Evolutionary conservation across 2,888 invertebrate genomes (phyloP), one percentile per base, ranked within the genome.

Genomic region (Nesidiocoris tenuis): DNA sequence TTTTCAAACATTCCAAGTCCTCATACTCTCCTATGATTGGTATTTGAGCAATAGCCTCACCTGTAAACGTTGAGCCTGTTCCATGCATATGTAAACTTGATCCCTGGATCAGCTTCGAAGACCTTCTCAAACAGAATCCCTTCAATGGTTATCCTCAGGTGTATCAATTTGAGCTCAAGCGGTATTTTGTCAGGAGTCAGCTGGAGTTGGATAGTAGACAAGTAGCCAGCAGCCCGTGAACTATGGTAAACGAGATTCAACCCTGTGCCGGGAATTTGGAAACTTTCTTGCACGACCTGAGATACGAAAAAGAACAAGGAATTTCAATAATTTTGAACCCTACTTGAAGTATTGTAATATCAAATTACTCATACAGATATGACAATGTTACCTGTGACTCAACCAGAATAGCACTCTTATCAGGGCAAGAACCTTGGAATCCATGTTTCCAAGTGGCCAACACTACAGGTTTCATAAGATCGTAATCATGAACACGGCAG

Each of bases 81-180:
- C 99, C 99, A 99, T 0, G 96, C 93, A 82, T 96, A 99, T 0
- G 96, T 97, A 84, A 95, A 97, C 82, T 96, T 97, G 79, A 99
- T 95, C 54, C 95, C 91, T 0, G 97, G 95, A 84, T 97, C 97
- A 0, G 98, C 97, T 84, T 98, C 98, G 82, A 98, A 97, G 0
- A 90, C 90, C 82, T 94, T 93, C 82, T 96, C 94, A 82, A 96
- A 95, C 1, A 95, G 87, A 75, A 96, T 94, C 9, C 98, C 98
- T 84, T 98, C 97, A 80, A 96, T 94, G 1, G 95, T 94, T 77
- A 99, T 96, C 75, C 93, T 87, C 70, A 98, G 85, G 83, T 97
- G 95, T 74, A 99, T 95, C n/a, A 94, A 86, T 77, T 91, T 91
- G 59, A 97, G 84, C 0, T 92, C 89, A 0, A 89, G 84, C 0